phyloP scores from a whole-genome alignment of 2,797 vertebrate species.

The Poeciliopsis gracilis region DNA sequence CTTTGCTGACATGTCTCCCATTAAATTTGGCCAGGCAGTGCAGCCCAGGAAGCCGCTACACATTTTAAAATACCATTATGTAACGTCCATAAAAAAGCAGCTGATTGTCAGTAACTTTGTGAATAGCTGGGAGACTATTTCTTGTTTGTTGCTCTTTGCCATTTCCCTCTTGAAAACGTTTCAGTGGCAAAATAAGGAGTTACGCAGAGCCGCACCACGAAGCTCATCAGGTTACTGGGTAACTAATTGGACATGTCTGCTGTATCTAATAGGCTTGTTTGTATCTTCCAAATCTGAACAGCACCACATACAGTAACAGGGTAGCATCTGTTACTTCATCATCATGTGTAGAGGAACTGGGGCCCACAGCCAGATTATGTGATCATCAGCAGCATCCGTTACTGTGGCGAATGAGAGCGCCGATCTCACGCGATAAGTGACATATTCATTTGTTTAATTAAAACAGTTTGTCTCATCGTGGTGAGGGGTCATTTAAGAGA shows the following conservation, averaged over 20 bases:
- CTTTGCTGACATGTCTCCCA: constrained; percentile 79
- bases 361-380: constrained; percentile 72
- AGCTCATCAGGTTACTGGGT: constrained; percentile 70
- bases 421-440: constrained; percentile 85
- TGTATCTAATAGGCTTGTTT: constrained; percentile 75
- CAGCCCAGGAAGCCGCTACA: constrained; percentile 68
- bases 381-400: constrained; percentile 83
- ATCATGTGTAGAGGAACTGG: constrained; percentile 80
- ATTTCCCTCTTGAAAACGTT: constrained; percentile 34
- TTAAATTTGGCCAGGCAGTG: constrained; percentile 75
- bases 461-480: constrained; percentile 87
- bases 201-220: constrained; percentile 47
- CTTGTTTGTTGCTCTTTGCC: constrained; percentile 28
- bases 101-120: constrained; percentile 61
- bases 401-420: constrained; percentile 89
- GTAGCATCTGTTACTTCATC: constrained; percentile 75
- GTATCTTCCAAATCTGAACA: constrained; percentile 63
- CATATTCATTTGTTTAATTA: constrained; percentile 97
- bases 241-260: constrained; percentile 76
- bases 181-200: constrained; percentile 46
- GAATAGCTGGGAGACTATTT: constrained; percentile 56
- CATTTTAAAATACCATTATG: constrained; percentile 77
- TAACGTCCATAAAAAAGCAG: constrained; percentile 76
- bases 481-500: constrained; percentile 91
- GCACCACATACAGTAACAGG: constrained; percentile 64